Percentiles rank a stretch among this genome's conserved stretches.
Evolutionary conservation across 2,888 invertebrate genomes (phyloP).

Genomic region (Hirtodrosophila confusa): DNA sequence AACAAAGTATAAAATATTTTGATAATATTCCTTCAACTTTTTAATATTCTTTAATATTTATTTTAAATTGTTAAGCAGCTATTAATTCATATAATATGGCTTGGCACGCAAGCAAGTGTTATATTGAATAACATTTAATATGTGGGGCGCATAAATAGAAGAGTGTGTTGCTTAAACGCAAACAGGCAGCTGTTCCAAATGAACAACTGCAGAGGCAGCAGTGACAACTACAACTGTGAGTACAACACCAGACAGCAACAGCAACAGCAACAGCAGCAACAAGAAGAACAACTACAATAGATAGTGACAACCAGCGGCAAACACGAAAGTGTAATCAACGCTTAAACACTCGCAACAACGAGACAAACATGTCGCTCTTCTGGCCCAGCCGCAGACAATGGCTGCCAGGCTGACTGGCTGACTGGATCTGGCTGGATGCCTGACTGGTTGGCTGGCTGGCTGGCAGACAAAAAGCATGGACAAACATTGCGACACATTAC

Average conservation of each 20-base stretch:
- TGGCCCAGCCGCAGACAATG: constrained; percentile 57
- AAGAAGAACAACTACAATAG: constrained; percentile 41
- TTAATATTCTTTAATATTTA: too few species aligned
- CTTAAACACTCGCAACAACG: constrained; percentile 76
- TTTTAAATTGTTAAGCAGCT: too few species aligned
- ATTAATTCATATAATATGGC: too few species aligned
- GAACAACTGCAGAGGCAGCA: constrained; percentile 26
- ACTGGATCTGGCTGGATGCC: constrained; percentile 20
- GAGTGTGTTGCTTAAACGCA: not conserved
- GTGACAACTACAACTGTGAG: constrained; percentile 16
- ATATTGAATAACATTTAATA: not conserved
- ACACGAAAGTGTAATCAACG: constrained; percentile 79
- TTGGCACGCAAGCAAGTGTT: not conserved
- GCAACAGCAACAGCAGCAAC: constrained; percentile 24
- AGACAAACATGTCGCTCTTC: constrained; percentile 61
- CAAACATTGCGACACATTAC: constrained; percentile 80
- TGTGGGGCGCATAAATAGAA: too few species aligned
- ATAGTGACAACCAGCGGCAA: constrained; percentile 70
- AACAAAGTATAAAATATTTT: too few species aligned
- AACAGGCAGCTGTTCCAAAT: constrained; percentile 39
- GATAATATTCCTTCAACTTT: too few species aligned
- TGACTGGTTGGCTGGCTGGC: constrained; percentile 17
- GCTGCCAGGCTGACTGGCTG: constrained; percentile 30
- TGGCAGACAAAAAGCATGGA: constrained; percentile 61
- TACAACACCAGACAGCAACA: constrained; percentile 17